These are phyloP conservation scores for Enteromius viviparus DNA, from an alignment of 2,797 vertebrate genomes.

Conservation along the genomic window DNA sequence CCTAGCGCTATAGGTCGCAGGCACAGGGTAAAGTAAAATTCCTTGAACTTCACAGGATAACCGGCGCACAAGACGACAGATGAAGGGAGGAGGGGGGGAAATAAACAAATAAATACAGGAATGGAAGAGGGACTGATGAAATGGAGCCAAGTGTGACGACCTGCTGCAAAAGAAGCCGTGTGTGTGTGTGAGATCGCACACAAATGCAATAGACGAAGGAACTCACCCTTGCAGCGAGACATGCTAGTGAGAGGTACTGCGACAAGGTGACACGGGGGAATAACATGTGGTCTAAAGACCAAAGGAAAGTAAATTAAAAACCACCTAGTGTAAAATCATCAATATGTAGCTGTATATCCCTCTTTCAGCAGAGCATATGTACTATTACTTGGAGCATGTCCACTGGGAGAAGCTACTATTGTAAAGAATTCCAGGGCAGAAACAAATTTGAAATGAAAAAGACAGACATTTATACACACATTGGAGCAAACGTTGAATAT, in stretches of 20 bases:
- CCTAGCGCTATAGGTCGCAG: conserved; percentile 27
- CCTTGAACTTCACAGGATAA: conserved; percentile 22
- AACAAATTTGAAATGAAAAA: conserved; percentile 25
- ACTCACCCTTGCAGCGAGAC: conserved; percentile 62
- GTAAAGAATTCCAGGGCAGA: conserved; percentile 22
- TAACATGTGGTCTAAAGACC: conserved; percentile 62
- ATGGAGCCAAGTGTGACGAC: conserved; percentile 60
- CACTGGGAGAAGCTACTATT: conserved; percentile 52
- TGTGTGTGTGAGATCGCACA: conserved; percentile 35
- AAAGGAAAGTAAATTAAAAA: conserved; percentile 69
- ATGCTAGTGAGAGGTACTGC: conserved; percentile 55
- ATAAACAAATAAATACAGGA: conserved; percentile 47
- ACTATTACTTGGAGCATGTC: conserved; percentile 61
- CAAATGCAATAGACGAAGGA: conserved; percentile 46
- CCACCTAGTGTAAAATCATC: conserved; percentile 69
- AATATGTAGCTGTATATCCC: conserved; percentile 59
- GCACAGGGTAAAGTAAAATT: conserved; percentile 12
- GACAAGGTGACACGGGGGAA: conserved; percentile 62
- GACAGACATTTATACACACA: conserved; percentile 3
- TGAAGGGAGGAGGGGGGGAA: neutral
- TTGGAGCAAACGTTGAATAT: conserved; percentile 7
- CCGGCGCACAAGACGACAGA: neutral
- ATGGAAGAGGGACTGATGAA: conserved; percentile 52
- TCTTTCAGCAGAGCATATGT: conserved; percentile 58
- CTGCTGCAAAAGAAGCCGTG: conserved; percentile 46